Base-by-base conservation (phyloP, 2,888 invertebrate genomes). In the Himalopsyche japonica region DNA sequence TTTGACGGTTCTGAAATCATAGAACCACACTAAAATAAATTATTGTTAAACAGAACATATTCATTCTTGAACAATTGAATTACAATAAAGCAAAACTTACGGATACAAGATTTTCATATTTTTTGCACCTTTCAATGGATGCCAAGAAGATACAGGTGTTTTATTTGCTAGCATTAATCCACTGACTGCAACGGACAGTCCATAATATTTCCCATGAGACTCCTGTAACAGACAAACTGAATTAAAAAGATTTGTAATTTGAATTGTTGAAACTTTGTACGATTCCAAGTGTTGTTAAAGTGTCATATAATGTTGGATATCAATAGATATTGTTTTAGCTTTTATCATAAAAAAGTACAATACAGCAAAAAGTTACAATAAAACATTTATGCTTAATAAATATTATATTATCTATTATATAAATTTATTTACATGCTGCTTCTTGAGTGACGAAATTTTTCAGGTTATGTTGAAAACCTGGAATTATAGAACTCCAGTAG, bases 101-200 rank as follows among this genome's bases (percentile, higher is more conserved):
- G 91, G 92, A 88, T 92, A 92, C 87, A 90, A 89, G 81, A 91
- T 88, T 87, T 88, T 91, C 90, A 90, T 91, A 87, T 90, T 91
- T 87, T 92, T 92, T 24, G 92, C 92, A 1, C 94, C 95, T 87
- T 93, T 93, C 0, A 96, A 94, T 82, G 95, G 95, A 90, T 94
- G 95, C 96, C 96, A 96, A 47, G 94, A 94, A 18, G 93, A 93
- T 1, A 95, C 92, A 20, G 95, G 95, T 32, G 93, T 92, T 88
- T 93, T 91, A 90, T 97, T 97, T 30, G 93, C 90, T 6, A 95
- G 90, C 96, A 97, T 96, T 32, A 95, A 89, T 32, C 96, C 95
- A 80, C 95, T 93, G 24, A 95, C 92, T 27, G 93, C 92, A 30
- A 93, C 91, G 89, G 94, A 95, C 87, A 95, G 90, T 30, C 95